These are phyloP conservation scores for Drosophila pseudotalamancana DNA, from an alignment of 2,888 invertebrate species.

Conservation along the genomic window DNA sequence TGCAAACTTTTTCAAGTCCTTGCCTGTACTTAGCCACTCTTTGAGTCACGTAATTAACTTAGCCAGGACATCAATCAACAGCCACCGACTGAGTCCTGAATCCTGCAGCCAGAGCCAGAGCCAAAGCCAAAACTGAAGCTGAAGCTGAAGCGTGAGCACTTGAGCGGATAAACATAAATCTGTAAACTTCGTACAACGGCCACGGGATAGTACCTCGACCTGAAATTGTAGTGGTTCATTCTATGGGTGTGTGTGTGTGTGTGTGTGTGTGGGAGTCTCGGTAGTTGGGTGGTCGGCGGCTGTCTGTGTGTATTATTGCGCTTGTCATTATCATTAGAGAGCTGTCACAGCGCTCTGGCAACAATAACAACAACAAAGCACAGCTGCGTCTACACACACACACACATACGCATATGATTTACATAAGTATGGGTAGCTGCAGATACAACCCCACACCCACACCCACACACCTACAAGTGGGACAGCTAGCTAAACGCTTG, in stretches of 20 bases:
- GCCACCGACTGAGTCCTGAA: constrained; percentile 18
- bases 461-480: constrained; percentile 16
- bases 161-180: constrained; percentile 76
- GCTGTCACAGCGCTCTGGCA: constrained; percentile 33
- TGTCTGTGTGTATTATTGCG: constrained; percentile 66
- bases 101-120: neutral
- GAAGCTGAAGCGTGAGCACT: constrained; percentile 42
- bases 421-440: constrained; percentile 23
- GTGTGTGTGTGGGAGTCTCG: neutral
- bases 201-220: constrained; percentile 33
- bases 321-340: constrained; percentile 77
- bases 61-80: constrained; percentile 71
- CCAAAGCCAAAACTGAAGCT: constrained; percentile 15
- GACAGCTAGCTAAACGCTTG: constrained; percentile 61
- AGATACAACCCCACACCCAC: constrained; percentile 22
- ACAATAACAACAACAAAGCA: constrained; percentile 46
- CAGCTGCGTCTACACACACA: constrained; percentile 46
- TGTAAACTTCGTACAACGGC: constrained; percentile 58
- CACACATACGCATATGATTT: constrained; percentile 9
- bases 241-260: constrained; percentile 1
- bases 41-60: constrained; percentile 77
- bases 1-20: constrained; percentile 56
- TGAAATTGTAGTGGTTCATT: neutral
- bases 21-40: constrained; percentile 44
- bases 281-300: neutral